Percentiles rank a stretch among this genome's conserved stretches.
Conservation (phyloP, 2,888 invertebrate genomes). For the Eupithecia inturbata region DNA sequence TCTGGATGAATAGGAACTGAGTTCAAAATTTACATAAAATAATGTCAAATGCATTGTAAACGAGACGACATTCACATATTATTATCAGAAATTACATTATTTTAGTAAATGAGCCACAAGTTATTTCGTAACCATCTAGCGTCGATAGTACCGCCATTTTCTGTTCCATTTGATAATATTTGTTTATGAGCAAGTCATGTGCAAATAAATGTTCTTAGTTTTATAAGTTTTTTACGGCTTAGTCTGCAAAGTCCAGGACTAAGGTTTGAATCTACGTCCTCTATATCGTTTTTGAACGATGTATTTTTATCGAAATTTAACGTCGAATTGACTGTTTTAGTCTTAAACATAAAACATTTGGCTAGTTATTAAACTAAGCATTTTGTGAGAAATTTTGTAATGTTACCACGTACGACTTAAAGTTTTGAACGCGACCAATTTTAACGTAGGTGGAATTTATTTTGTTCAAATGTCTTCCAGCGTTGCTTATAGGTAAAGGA, state of each 20-base stretch:
- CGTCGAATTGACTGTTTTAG: slow-evolving; percentile 11
- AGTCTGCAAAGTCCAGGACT: not conserved
- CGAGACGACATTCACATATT: not conserved
- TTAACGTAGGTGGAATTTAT: slow-evolving; percentile 40
- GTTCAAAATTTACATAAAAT: not conserved
- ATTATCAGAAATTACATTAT: not conserved
- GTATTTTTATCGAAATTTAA: slow-evolving; percentile 24
- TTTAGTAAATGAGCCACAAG: not conserved
- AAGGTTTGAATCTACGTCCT: slow-evolving; percentile 3
- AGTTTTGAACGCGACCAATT: slow-evolving; percentile 55
- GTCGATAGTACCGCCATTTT: not conserved
- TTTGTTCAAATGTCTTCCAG: slow-evolving; percentile 56
- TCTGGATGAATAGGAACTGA: not conserved
- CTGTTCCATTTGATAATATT: not conserved
- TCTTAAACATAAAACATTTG: slow-evolving; percentile 18
- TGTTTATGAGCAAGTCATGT: not conserved
- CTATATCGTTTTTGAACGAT: slow-evolving; percentile 9
- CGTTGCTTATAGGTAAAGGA: slow-evolving; percentile 29
- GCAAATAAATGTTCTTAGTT: not conserved
- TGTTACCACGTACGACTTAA: slow-evolving; percentile 35
- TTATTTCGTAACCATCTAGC: not conserved
- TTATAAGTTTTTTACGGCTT: not conserved
- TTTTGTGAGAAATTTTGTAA: slow-evolving; percentile 13
- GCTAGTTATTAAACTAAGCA: slow-evolving; percentile 20
- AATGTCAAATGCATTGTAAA: not conserved